A percentile compares a stretch with the other conserved stretches of the same genome.
These are phyloP conservation scores for Monoplex corrugatus DNA, from an alignment of 2,888 invertebrate species.

Conservation along the genomic window DNA sequence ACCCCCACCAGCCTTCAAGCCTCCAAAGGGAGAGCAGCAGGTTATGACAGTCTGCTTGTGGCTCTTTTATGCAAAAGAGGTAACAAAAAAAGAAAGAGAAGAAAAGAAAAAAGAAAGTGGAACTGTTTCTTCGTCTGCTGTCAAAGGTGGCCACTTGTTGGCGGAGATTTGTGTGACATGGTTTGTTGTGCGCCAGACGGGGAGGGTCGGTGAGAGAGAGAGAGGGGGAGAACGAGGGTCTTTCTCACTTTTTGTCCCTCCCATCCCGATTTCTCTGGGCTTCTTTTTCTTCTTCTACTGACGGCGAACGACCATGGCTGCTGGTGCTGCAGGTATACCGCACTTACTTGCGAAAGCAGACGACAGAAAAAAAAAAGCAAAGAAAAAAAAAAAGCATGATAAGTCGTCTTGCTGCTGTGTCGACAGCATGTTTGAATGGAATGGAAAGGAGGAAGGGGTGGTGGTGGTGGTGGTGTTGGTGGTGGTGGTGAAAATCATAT, in stretches of 20 bases:
- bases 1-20: neutral
- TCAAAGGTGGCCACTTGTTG: neutral
- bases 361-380: neutral
- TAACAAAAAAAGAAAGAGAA: neutral
- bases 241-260: neutral
- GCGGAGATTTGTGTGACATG: constrained; percentile 3
- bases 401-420: neutral
- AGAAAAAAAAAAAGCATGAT: neutral
- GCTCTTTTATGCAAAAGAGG: neutral
- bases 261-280: neutral
- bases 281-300: neutral
- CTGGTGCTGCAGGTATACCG: neutral
- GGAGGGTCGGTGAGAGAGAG: neutral
- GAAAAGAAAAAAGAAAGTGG: neutral
- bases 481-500: too few species aligned
- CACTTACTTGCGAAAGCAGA: neutral
- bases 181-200: neutral
- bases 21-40: neutral
- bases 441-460: too few species aligned
- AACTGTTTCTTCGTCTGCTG: neutral
- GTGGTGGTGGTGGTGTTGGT: too few species aligned
- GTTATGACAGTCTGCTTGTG: neutral
- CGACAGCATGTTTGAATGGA: neutral
- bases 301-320: neutral
- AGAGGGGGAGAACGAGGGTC: neutral